Percentiles rank a stretch among this genome's conserved stretches.
Evolutionary conservation across 2,797 vertebrate genomes (phyloP).

Genomic region (Leuciscus waleckii): DNA sequence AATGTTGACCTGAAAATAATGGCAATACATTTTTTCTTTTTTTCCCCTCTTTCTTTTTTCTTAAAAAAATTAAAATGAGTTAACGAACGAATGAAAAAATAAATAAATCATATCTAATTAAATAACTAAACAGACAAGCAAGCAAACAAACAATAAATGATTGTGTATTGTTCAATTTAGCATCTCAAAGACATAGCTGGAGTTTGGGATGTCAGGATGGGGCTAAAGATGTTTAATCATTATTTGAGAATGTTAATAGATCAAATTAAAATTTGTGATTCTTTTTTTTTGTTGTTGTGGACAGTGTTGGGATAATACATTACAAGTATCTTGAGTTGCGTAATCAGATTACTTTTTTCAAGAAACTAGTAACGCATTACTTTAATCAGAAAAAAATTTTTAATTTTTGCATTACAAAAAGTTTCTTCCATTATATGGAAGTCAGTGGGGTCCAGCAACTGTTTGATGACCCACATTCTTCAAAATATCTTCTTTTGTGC

Average conservation of each 20-base stretch:
- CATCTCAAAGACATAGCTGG: not conserved
- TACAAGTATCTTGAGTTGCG: not conserved
- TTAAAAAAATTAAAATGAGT: no score
- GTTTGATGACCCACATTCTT: not conserved
- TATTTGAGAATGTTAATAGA: not conserved
- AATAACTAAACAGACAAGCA: not conserved
- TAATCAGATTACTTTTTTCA: not conserved
- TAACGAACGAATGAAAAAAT: not conserved
- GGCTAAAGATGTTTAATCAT: not conserved
- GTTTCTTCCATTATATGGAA: not conserved
- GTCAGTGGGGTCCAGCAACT: not conserved
- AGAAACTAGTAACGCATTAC: not conserved
- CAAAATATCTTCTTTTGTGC: not conserved
- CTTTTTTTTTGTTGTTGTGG: not conserved
- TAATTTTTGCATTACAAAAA: no score
- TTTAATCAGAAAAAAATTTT: no score
- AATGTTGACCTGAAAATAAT: slow-evolving; percentile 91
- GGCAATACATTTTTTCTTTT: slow-evolving; percentile 29
- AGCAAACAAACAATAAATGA: not conserved
- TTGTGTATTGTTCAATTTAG: not conserved
- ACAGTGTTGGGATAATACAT: not conserved
- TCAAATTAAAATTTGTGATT: not conserved
- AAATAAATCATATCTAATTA: not conserved
- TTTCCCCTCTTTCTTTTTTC: not conserved
- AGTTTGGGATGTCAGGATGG: not conserved